Conservation (phyloP, 2,113 vertebrate species). For the Corvus hawaiiensis region DNA sequence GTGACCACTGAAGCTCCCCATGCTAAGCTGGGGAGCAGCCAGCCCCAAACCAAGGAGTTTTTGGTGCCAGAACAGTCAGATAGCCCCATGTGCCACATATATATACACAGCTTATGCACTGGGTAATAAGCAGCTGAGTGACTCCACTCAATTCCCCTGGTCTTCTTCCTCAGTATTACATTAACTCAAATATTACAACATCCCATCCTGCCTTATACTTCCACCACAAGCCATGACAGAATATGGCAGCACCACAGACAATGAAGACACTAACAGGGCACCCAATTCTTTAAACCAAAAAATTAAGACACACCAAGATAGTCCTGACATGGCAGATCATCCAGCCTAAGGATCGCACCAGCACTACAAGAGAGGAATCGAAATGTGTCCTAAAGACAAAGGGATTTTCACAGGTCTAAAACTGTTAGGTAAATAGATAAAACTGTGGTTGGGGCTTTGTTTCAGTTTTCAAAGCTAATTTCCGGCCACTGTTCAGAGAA, state of each 20-base stretch:
- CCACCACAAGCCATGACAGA: constrained; percentile 24
- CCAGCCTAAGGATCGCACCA: background rate
- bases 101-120: background rate
- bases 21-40: background rate
- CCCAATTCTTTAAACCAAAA: constrained; percentile 36
- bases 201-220: constrained; percentile 38
- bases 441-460: constrained; percentile 46
- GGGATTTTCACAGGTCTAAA: constrained; percentile 35
- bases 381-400: constrained; percentile 32
- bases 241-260: constrained; percentile 30
- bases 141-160: background rate
- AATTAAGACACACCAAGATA: constrained; percentile 1
- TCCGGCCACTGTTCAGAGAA: constrained; percentile 69
- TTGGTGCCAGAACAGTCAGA: background rate
- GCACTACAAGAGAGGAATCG: background rate
- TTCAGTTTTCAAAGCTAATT: constrained; percentile 68
- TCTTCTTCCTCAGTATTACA: background rate
- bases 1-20: background rate
- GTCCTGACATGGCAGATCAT: background rate
- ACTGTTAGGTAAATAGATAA: constrained; percentile 48
- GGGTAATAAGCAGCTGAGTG: background rate
- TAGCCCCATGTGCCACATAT: fast-evolving
- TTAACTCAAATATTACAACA: constrained; percentile 50
- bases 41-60: background rate
- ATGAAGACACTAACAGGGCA: constrained; percentile 34